phyloP scores from a whole-genome alignment of 2,888 invertebrate genomes.

The Ormyrus rosae region DNA sequence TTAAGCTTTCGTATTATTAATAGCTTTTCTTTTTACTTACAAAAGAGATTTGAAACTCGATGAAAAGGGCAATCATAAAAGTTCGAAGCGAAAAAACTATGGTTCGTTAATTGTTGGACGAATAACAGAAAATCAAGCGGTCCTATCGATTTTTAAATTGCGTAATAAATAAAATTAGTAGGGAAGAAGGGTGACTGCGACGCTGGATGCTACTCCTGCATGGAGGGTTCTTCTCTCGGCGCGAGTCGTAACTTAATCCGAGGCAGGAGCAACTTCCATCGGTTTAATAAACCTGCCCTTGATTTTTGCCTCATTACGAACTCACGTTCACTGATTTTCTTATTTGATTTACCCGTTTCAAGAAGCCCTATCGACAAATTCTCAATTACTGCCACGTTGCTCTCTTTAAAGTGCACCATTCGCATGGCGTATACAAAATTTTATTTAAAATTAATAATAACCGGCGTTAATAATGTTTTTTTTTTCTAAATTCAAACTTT shows the following conservation, averaged over 20 bases:
- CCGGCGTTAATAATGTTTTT: too few relatives aligned
- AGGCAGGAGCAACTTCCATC: conserved; percentile 67
- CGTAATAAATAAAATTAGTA: conserved; percentile 75
- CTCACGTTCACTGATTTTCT: conserved; percentile 66
- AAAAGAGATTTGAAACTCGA: neutral
- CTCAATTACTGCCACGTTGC: too few relatives aligned
- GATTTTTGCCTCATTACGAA: conserved; percentile 74
- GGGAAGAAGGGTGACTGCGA: conserved; percentile 66
- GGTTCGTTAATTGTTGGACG: conserved; percentile 47
- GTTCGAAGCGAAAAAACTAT: conserved; percentile 13
- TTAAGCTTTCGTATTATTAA: too few relatives aligned
- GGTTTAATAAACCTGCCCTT: conserved; percentile 74
- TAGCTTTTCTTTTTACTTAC: too few relatives aligned
- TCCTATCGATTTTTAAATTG: conserved; percentile 74
- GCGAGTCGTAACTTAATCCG: conserved; percentile 70
- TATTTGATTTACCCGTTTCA: conserved; percentile 62
- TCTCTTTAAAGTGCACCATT: too few relatives aligned
- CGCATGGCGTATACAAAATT: too few relatives aligned
- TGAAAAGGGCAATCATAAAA: conserved; percentile 20
- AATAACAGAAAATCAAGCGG: conserved; percentile 46
- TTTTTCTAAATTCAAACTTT: too few relatives aligned
- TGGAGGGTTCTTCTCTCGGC: conserved; percentile 52
- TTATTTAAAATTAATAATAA: too few relatives aligned
- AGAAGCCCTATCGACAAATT: too few relatives aligned
- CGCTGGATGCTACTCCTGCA: conserved; percentile 12